These are phyloP conservation scores for Peromyscus eremicus DNA, from an alignment of 2,797 vertebrate species.

Conservation along the genomic window DNA sequence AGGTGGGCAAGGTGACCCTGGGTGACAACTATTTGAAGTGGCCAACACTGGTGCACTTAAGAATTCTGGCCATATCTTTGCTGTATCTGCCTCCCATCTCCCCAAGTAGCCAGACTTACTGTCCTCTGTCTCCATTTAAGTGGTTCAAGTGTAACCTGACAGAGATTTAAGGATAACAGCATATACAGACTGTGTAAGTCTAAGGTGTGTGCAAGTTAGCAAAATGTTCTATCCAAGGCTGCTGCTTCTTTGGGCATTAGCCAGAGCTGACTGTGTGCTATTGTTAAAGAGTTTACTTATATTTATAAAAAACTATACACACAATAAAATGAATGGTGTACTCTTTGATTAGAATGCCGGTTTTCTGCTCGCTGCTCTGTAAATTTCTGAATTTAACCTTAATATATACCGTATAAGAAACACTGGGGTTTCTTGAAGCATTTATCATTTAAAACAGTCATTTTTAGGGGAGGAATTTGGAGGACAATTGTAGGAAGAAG, in stretches of 20 bases:
- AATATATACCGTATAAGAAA: neutral
- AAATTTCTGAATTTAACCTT: neutral
- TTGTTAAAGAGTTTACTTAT: neutral
- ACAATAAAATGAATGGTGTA: neutral
- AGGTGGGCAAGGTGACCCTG: neutral
- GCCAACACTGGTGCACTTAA: neutral
- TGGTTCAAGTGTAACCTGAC: neutral
- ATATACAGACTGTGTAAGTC: neutral
- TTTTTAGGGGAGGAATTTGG: neutral
- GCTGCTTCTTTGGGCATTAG: neutral
- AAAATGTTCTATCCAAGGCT: neutral
- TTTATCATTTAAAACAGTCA: slow-evolving; percentile 9
- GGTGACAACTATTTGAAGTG: neutral
- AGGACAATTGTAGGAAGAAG: neutral
- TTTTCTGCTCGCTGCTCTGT: slow-evolving; percentile 12
- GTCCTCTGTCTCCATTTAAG: neutral
- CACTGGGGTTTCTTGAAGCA: neutral
- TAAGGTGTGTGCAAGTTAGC: neutral
- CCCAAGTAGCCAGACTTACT: neutral
- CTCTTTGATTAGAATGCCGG: neutral
- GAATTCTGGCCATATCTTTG: neutral
- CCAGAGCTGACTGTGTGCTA: neutral
- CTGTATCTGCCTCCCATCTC: neutral
- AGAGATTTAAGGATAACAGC: neutral
- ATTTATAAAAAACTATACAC: neutral